Evolutionary conservation across 2,888 invertebrate species (phyloP).

Genomic region (Trilocha varians): DNA sequence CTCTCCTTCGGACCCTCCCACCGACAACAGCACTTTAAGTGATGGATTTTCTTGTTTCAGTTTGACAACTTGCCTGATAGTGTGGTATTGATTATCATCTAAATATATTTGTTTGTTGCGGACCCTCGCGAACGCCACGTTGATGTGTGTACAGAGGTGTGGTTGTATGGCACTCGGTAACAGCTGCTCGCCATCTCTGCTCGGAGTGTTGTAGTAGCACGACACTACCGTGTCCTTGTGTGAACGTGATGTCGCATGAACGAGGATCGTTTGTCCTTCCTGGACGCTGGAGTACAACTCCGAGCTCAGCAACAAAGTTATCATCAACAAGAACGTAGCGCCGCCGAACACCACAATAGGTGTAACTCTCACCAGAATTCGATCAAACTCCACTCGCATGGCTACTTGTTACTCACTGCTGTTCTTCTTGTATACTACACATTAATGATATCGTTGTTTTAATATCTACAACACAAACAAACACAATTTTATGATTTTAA

Average conservation of each 20-base stretch:
- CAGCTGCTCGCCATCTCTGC: constrained; percentile 36
- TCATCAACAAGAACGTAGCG: not conserved
- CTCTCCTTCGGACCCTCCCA: constrained; percentile 76
- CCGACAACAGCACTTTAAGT: constrained; percentile 84
- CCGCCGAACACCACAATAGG: not conserved
- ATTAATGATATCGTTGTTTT: too few relatives aligned
- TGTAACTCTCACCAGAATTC: not conserved
- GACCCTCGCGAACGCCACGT: constrained; percentile 82
- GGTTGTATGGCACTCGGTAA: constrained; percentile 77
- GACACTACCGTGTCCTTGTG: constrained; percentile 40
- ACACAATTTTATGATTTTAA: too few relatives aligned
- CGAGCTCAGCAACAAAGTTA: not conserved
- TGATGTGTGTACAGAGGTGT: constrained; percentile 86
- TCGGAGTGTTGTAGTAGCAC: constrained; percentile 81
- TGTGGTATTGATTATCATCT: constrained; percentile 42
- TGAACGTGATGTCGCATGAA: not conserved
- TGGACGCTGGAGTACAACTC: not conserved
- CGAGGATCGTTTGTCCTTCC: not conserved
- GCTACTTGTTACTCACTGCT: not conserved
- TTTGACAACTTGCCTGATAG: constrained; percentile 52
- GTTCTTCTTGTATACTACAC: too few relatives aligned
- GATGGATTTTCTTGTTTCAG: constrained; percentile 75
- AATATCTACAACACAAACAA: too few relatives aligned
- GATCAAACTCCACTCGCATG: not conserved
- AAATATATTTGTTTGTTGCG: constrained; percentile 74